A percentile compares a stretch with the other conserved stretches of the same genome.
These are phyloP conservation scores for Myotis planiceps DNA, from an alignment of 2,797 vertebrate species.

Conservation along the genomic window DNA sequence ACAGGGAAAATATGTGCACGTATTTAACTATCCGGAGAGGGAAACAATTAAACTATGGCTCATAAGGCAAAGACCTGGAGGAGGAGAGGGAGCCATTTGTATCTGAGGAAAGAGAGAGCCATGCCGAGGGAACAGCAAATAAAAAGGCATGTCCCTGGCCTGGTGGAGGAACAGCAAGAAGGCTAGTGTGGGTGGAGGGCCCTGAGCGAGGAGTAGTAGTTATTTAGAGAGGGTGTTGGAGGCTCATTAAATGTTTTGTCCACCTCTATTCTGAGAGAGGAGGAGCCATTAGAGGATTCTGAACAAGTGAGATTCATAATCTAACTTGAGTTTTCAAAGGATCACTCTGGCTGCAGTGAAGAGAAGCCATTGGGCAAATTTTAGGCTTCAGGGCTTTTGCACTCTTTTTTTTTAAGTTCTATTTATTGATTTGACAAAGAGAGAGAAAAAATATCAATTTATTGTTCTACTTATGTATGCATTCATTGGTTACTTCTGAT, in stretches of 20 bases:
- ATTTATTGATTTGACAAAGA: neutral
- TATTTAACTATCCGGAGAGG: neutral
- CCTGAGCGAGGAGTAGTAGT: neutral
- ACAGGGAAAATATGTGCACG: neutral
- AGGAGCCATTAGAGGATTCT: neutral
- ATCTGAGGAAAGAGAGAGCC: neutral
- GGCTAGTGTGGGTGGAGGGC: too few relatives aligned
- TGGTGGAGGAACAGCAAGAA: neutral
- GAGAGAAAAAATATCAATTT: neutral
- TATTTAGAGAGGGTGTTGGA: neutral
- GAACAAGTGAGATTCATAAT: neutral
- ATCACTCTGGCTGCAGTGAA: neutral
- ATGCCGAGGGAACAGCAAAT: neutral
- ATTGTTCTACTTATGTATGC: neutral
- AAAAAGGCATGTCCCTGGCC: neutral
- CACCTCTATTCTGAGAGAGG: neutral
- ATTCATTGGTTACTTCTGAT: neutral
- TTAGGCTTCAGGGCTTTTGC: neutral
- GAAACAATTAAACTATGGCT: neutral
- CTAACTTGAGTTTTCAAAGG: neutral
- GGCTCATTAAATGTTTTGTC: neutral
- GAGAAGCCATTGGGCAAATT: neutral
- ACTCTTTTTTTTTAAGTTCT: neutral
- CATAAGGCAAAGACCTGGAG: neutral
- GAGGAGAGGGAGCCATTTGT: neutral